Evolutionary conservation across 2,888 invertebrate genomes (phyloP), one percentile per base, ranked within the genome.

Genomic region (Antitype chi): DNA sequence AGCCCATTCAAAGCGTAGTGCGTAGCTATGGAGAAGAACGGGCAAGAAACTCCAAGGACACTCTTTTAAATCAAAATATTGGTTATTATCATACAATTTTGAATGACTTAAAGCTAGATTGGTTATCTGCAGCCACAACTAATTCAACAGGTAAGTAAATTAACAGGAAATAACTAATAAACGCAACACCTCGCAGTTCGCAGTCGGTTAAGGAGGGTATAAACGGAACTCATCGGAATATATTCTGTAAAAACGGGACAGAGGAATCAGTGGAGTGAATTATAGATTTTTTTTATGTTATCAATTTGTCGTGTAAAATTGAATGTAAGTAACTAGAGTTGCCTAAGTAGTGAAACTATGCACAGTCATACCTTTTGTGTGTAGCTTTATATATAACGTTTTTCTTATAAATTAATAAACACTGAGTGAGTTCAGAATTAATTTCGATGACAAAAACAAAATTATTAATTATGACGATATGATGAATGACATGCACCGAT

Each of bases 171-270:
- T 71, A 81, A 75, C 43, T 73, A 85, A 76, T 74, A 87, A 88
- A 86, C 85, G 86, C 90, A 87, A 79, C 82, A 84, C 80, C 81
- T 77, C 80, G 25, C 70, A 77, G 74, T 86, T 74, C 79, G 89
- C 89, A 91, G 91, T 93, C 92, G 93, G 93, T 89, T 90, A 91
- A 91, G 80, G 89, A 92, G 92, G 93, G 92, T 90, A 92, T 92
- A 93, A 93, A 93, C 92, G 92, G 91, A 94, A 94, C 94, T 93
- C 94, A 94, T 94, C 94, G 94, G 94, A 89, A 95, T 95, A 94
- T 94, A 94, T 94, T 94, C 94, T 90, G 91, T 92, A 91, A 94
- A 93, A 91, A 93, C 87, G 66, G 91, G 75, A 91, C 88, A 89
- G 57, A 1, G 84, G 49, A 73, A 74, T 9, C 77, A 28, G 43